phyloP scores from a whole-genome alignment of 2,797 vertebrate species.

The Nothura maculosa region DNA sequence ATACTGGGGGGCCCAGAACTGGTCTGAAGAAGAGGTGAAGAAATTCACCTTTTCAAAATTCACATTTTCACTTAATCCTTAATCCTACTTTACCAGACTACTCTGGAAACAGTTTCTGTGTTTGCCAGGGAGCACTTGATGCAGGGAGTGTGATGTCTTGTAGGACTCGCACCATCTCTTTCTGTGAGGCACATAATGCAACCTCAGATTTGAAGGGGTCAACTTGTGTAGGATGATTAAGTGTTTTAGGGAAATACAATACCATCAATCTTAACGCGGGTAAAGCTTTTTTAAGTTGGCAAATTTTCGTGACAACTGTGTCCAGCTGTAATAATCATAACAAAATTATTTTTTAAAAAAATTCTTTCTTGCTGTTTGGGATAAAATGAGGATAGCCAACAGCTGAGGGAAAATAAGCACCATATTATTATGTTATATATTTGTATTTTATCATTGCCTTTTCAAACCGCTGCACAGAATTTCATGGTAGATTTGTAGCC shows the following conservation, averaged over 20 bases:
- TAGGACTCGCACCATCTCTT: neutral
- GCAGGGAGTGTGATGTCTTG: neutral
- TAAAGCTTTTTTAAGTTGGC: neutral
- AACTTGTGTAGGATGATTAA: neutral
- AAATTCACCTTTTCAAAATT: neutral
- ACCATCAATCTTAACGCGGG: neutral
- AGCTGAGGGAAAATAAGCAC: neutral
- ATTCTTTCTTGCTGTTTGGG: neutral
- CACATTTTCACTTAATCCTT: neutral
- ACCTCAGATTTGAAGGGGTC: neutral
- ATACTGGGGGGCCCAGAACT: too few relatives aligned
- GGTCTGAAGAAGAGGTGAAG: too few relatives aligned
- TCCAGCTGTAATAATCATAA: neutral
- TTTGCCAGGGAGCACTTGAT: neutral
- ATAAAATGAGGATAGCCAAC: neutral
- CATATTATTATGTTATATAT: neutral
- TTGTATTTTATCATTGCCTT: neutral
- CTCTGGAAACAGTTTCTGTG: neutral
- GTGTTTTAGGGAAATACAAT: neutral
- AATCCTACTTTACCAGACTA: neutral
- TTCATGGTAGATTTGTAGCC: neutral
- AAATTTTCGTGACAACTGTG: neutral
- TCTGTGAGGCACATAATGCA: neutral
- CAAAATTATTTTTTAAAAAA: neutral
- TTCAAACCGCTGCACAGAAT: neutral